Base-by-base conservation (phyloP, 2,888 invertebrate genomes). In the Leucophenga montana region DNA sequence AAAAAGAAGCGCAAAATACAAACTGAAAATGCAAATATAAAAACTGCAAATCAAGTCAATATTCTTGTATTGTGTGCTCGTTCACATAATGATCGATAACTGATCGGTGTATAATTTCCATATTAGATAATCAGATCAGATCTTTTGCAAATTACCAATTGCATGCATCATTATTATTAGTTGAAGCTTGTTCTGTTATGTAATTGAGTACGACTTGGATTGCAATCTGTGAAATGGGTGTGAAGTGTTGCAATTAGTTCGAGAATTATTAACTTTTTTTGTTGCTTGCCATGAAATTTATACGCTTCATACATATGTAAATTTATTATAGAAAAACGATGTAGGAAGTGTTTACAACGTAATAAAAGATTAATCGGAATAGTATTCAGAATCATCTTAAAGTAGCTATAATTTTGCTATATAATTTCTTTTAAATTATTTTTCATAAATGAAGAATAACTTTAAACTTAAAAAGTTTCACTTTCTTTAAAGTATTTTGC, bases 61-160 rank as follows among this genome's bases (percentile, higher is more conserved):
- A 11, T 39, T 39, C 39, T 39, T 11, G 11, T 39, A 11, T 50
- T 50, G 50, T 50, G 50, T 50, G 50, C 50, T 50, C 56, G 56
- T 22, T 56, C 56, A 27, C 56, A 56, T 56, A 27, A 22, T 27
- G 22, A 27, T 27, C 31, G 27, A 56, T 56, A 56, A 56, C 27
- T 56, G 56, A 22, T 27, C 50, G 50, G 13, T 16, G 50, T 18
- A 11, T 1, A n/a, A n/a, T 8, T 3, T 5, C 4, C 39, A 39
- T 39, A 11, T 11, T 39, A 39, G 39, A 39, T 39, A 39, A 39
- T 39, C 39, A 39, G 39, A 39, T 39, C 39, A 39, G 39, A 39
- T 39, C 39, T 5, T 39, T 39, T 39, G 39, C 11, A 39, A 39
- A 39, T 39, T 39, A 39, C 39, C 39, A 50, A 50, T 50, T 50